Percentiles rank a stretch among this genome's conserved stretches.
Conservation (phyloP, 2,113 vertebrate species). For the Oryzias woworae region DNA sequence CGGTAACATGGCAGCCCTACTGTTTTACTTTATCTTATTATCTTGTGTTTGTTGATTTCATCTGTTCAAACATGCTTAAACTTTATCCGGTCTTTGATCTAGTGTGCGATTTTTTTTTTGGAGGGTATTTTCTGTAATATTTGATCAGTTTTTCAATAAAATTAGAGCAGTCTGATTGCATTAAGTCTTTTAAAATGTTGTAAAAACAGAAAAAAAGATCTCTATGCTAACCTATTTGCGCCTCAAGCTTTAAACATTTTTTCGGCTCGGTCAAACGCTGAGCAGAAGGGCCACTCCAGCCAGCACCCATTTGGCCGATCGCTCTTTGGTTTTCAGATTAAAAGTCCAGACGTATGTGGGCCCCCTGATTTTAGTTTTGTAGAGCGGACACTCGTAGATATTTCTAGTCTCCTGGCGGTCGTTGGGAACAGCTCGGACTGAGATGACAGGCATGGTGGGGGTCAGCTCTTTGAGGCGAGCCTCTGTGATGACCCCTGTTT, state of each 20-base stretch:
- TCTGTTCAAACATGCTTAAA: constrained; percentile 62
- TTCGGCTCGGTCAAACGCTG: constrained; percentile 62
- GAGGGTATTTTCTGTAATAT: constrained; percentile 56
- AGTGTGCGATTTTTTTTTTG: constrained; percentile 62
- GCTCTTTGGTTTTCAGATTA: constrained; percentile 77
- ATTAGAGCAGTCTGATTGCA: constrained; percentile 28
- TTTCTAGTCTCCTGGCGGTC: constrained; percentile 79
- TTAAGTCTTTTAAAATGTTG: constrained; percentile 5
- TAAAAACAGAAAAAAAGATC: background rate
- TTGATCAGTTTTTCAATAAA: constrained; percentile 75
- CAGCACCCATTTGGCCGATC: constrained; percentile 75
- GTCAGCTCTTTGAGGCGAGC: constrained; percentile 75
- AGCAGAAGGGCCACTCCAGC: constrained; percentile 79
- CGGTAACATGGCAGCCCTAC: constrained; percentile 51
- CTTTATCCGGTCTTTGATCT: constrained; percentile 61
- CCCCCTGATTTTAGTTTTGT: constrained; percentile 77
- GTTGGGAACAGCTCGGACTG: constrained; percentile 72
- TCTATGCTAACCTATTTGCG: too few species aligned
- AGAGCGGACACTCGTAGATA: constrained; percentile 79
- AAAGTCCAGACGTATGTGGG: constrained; percentile 74
- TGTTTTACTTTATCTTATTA: constrained; percentile 36
- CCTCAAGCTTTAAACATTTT: background rate
- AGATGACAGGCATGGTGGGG: constrained; percentile 74
- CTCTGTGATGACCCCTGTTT: constrained; percentile 72
- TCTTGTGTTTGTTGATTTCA: constrained; percentile 54